Base-by-base conservation (phyloP, 1,140 invertebrate genomes). In the Arctopsyche grandis region DNA sequence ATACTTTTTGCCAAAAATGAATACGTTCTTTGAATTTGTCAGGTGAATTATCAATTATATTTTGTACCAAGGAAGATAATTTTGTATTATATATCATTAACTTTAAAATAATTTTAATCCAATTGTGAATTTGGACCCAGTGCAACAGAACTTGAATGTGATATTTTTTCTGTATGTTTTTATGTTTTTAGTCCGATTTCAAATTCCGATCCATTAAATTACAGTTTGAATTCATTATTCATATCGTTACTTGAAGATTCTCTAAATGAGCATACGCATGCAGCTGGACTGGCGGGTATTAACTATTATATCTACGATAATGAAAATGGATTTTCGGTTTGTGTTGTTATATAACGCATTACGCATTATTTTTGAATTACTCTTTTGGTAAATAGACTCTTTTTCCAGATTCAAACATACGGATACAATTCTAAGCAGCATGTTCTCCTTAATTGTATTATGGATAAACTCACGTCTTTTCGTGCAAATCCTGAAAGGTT, bases 391-490 rank as follows among this genome's bases (percentile, higher is more conserved):
- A 38, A 4, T 4, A 38, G 29, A 38, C 7, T 4, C 7, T 80
- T 10, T 79, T 79, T 77, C 70, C 43, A 97, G 95, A 88, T 98
- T 69, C 90, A 89, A 24, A 91, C 99, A 82, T 90, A 92, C 77
- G 98, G 98, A 5, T 99, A 98, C 85, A 97, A 94, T 86, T 93
- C 98, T 83, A 99, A 99, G 85, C 94, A 97, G 83, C 90, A 93
- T 79, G 91, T 97, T 48, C 86, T 99, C 0, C 85, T 99, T 21
- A 91, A 95, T 79, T 97, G 96, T 88, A 92, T 99, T 0, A 89
- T 99, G 81, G 94, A 98, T 38, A 92, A 93, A 83, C 89, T 99
- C 84, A 91, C 94, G 0, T 89, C 92, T 81, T 98, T 99, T 85
- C 91, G 92, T 79, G 89, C 97, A 48, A 93, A 98, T 85, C 91